Evolutionary conservation across 2,113 vertebrate genomes (phyloP).

Genomic region (Hippoglossus stenolepis): DNA sequence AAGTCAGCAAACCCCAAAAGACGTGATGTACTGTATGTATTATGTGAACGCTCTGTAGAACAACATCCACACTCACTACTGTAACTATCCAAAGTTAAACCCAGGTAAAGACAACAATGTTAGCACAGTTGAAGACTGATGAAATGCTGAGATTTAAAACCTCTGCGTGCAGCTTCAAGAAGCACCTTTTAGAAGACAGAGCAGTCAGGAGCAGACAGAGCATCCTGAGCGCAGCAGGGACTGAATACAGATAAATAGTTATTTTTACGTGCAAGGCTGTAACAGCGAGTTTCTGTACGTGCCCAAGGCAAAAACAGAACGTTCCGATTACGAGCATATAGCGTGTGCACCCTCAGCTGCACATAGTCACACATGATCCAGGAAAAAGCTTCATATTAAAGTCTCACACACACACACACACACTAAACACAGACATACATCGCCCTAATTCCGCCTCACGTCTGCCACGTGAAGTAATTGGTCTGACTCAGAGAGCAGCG

Average conservation of each 20-base stretch:
- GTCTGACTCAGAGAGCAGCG: slow-evolving; percentile 24
- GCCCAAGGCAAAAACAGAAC: slow-evolving; percentile 40
- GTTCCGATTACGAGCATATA: slow-evolving; percentile 21
- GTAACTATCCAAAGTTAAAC: background rate
- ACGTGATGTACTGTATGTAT: background rate
- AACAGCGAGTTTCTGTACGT: slow-evolving; percentile 39
- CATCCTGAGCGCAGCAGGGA: slow-evolving; percentile 22
- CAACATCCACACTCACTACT: background rate
- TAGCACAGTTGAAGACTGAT: slow-evolving; percentile 18
- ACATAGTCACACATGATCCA: background rate
- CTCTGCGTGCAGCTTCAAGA: slow-evolving; percentile 8
- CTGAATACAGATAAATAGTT: slow-evolving; percentile 12
- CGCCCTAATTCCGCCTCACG: background rate
- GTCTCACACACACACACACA: background rate
- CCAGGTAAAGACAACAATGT: background rate
- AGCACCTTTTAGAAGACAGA: slow-evolving; percentile 19
- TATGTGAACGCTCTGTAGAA: background rate
- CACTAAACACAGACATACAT: background rate
- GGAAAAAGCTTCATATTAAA: background rate
- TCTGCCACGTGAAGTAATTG: slow-evolving; percentile 41
- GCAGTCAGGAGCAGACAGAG: slow-evolving; percentile 12
- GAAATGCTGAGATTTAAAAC: background rate
- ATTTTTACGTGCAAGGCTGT: background rate
- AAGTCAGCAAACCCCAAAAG: no score
- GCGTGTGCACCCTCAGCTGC: slow-evolving; percentile 4